These are phyloP conservation scores for Boloria selene DNA, from an alignment of 2,888 invertebrate species.

Conservation along the genomic window DNA sequence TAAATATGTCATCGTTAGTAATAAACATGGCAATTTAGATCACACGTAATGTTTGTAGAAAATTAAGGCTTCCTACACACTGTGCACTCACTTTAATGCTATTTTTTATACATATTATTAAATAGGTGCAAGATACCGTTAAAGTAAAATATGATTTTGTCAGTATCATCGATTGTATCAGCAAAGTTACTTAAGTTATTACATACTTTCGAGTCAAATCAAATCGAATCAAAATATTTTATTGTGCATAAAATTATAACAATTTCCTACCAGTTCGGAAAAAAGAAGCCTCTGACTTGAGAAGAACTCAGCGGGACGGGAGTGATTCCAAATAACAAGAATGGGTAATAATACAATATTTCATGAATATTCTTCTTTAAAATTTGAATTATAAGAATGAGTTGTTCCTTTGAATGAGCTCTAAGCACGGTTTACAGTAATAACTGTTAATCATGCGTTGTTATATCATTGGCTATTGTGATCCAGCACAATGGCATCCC, in stretches of 20 bases:
- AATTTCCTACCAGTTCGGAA: too few species aligned
- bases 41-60: slow-evolving; percentile 2
- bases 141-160: too few species aligned
- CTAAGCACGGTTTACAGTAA: slow-evolving; percentile 10
- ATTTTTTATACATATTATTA: not conserved
- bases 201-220: too few species aligned
- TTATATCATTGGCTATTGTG: slow-evolving; percentile 14
- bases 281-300: too few species aligned
- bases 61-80: not conserved
- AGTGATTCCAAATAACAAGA: not conserved
- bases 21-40: slow-evolving; percentile 6
- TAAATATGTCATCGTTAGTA: slow-evolving; percentile 2
- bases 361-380: not conserved
- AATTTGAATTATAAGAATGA: too few species aligned
- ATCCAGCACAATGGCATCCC: not conserved
- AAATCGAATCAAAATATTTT: too few species aligned
- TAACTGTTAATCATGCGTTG: slow-evolving; percentile 11
- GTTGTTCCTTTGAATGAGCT: not conserved
- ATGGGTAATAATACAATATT: not conserved
- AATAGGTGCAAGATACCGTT: not conserved
- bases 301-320: too few species aligned
- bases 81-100: not conserved
- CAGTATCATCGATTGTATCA: too few species aligned
- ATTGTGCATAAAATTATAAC: too few species aligned
- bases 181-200: too few species aligned